A percentile compares a stretch with the other conserved stretches of the same genome.
These are phyloP conservation scores for Epinephelus lanceolatus DNA, from an alignment of 2,113 vertebrate genomes.

Conservation along the genomic window DNA sequence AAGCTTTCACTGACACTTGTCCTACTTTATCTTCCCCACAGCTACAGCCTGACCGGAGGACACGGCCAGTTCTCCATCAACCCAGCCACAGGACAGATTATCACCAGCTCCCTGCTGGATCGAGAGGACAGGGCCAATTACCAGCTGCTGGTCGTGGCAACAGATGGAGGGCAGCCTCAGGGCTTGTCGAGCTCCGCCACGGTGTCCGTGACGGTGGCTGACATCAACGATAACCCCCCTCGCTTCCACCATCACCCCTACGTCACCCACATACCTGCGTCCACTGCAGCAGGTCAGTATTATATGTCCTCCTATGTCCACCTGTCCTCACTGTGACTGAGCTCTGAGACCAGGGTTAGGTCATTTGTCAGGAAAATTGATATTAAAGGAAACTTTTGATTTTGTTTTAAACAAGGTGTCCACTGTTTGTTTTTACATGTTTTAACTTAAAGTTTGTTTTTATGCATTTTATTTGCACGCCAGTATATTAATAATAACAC, in stretches of 20 bases:
- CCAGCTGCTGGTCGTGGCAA: constrained; percentile 93
- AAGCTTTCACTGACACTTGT: constrained; percentile 6
- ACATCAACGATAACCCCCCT: constrained; percentile 97
- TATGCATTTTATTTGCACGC: too few relatives aligned
- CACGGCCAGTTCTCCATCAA: constrained; percentile 97
- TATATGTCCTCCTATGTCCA: neutral
- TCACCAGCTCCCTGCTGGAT: constrained; percentile 94
- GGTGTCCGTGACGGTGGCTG: constrained; percentile 89
- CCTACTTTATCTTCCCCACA: constrained; percentile 69
- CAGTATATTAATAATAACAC: too few relatives aligned
- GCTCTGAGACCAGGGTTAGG: neutral
- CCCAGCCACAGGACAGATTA: constrained; percentile 96
- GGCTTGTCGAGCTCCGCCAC: constrained; percentile 93
- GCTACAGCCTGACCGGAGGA: constrained; percentile 93
- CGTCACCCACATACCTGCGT: constrained; percentile 94
- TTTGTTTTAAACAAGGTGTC: neutral
- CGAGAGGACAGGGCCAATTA: constrained; percentile 90
- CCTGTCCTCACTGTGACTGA: neutral
- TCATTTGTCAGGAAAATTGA: neutral
- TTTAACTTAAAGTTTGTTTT: too few relatives aligned
- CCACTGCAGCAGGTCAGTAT: constrained; percentile 88
- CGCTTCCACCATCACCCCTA: constrained; percentile 98
- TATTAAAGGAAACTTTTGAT: neutral
- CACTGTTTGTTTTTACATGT: too few relatives aligned
- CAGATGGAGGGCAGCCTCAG: constrained; percentile 88